Evolutionary conservation across 2,888 invertebrate genomes (phyloP).

Genomic region (Dicranocentrus wangi): DNA sequence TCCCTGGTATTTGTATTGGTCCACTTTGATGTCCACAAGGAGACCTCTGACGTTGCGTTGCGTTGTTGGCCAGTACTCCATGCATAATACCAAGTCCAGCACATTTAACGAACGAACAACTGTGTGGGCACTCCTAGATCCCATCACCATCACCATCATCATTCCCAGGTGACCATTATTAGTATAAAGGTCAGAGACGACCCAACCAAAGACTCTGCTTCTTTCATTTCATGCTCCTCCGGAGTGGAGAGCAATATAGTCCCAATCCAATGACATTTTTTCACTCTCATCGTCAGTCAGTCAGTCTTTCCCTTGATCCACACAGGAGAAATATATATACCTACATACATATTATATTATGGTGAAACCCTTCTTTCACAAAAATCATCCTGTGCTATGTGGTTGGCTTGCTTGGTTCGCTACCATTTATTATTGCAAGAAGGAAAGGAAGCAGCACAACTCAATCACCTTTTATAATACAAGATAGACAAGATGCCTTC

Average conservation of each 20-base stretch:
- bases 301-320: too few species aligned
- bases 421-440: too few species aligned
- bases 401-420: too few species aligned
- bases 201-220: conserved; percentile 42
- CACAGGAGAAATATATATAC: not conserved
- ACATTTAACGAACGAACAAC: too few species aligned
- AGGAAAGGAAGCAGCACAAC: conserved; percentile 39
- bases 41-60: not conserved
- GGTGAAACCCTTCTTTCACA: conserved; percentile 28
- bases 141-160: too few species aligned
- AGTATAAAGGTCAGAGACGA: conserved; percentile 60
- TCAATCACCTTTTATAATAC: conserved; percentile 37
- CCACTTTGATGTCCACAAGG: not conserved
- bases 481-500: conserved; percentile 6
- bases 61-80: not conserved
- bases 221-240: not conserved
- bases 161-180: conserved; percentile 64
- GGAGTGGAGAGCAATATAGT: conserved; percentile 14
- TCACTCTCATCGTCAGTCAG: conserved; percentile 25
- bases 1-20: not conserved
- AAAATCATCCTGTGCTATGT: conserved; percentile 23
- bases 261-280: conserved; percentile 56
- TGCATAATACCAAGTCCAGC: too few species aligned
- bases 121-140: too few species aligned
- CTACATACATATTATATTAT: not conserved